phyloP scores from a whole-genome alignment of 2,888 invertebrate species.

The Drosophila subquinaria region DNA sequence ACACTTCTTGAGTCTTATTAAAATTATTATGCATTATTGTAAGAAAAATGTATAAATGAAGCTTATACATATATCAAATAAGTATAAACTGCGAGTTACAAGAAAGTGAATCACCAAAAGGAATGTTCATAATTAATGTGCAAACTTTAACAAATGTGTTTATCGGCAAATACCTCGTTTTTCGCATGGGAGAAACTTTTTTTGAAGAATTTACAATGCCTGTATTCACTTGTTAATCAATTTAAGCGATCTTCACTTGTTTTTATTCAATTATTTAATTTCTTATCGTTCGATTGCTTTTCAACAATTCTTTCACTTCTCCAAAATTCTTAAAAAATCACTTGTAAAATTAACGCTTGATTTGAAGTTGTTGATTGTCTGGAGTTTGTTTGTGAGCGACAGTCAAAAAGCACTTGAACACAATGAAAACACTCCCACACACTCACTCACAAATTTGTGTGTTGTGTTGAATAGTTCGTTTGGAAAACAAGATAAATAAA shows the following conservation, averaged over 20 bases:
- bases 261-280: constrained; percentile 8
- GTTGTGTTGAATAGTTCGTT: constrained; percentile 25
- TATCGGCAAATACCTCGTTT: too few species aligned
- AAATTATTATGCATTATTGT: too few species aligned
- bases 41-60: background rate
- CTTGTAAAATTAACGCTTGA: constrained; percentile 14
- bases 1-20: too few species aligned
- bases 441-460: background rate
- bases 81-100: background rate
- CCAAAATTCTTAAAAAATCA: background rate
- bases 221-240: background rate
- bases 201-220: background rate
- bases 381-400: constrained; percentile 11
- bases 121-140: constrained; percentile 1
- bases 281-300: constrained; percentile 16
- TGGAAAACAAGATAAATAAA: constrained; percentile 1
- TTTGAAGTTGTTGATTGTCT: constrained; percentile 19
- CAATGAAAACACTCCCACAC: background rate
- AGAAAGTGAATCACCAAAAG: background rate
- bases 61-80: background rate
- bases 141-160: background rate
- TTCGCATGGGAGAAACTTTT: background rate
- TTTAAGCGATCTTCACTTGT: background rate
- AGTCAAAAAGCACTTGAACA: constrained; percentile 32
- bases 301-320: constrained; percentile 5